Percentiles rank a stretch among this genome's conserved stretches.
Evolutionary conservation across 2,888 invertebrate genomes (phyloP).

Genomic region (Pammene aurita): DNA sequence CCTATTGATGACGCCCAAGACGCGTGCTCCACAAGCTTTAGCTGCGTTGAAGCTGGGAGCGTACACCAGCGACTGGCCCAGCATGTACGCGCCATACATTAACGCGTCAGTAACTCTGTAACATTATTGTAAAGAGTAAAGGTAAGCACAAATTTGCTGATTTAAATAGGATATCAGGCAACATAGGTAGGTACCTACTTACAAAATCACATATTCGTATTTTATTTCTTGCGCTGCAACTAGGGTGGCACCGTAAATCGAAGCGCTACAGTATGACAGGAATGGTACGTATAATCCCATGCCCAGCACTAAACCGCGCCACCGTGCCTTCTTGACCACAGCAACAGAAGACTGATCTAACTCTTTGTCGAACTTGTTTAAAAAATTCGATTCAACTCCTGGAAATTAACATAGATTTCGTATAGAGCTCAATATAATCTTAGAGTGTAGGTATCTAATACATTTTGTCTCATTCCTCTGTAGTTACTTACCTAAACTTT

Average conservation of each 20-base stretch:
- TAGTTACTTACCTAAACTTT: constrained; percentile 78
- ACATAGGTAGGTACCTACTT: constrained; percentile 49
- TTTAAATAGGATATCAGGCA: background rate
- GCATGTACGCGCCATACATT: constrained; percentile 86
- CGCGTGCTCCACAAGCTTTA: constrained; percentile 54
- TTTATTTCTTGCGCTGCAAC: constrained; percentile 84
- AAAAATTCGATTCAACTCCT: constrained; percentile 83
- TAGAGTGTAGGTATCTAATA: background rate
- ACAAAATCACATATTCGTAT: constrained; percentile 87
- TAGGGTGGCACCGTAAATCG: constrained; percentile 87
- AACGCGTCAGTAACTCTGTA: constrained; percentile 85
- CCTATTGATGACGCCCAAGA: constrained; percentile 42
- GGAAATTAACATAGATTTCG: constrained; percentile 27
- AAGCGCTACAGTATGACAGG: constrained; percentile 86
- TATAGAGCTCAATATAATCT: too few relatives aligned
- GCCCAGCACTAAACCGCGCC: constrained; percentile 87
- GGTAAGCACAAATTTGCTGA: background rate
- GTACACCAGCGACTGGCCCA: constrained; percentile 86
- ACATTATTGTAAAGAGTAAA: background rate
- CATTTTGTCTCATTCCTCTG: too few relatives aligned
- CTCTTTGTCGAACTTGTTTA: constrained; percentile 80
- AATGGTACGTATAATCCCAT: constrained; percentile 88
- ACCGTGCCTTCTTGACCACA: constrained; percentile 83
- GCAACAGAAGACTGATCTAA: constrained; percentile 78
- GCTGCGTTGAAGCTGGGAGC: constrained; percentile 86